phyloP scores from a whole-genome alignment of 2,113 vertebrate species.

The Corydoras sp. region DNA sequence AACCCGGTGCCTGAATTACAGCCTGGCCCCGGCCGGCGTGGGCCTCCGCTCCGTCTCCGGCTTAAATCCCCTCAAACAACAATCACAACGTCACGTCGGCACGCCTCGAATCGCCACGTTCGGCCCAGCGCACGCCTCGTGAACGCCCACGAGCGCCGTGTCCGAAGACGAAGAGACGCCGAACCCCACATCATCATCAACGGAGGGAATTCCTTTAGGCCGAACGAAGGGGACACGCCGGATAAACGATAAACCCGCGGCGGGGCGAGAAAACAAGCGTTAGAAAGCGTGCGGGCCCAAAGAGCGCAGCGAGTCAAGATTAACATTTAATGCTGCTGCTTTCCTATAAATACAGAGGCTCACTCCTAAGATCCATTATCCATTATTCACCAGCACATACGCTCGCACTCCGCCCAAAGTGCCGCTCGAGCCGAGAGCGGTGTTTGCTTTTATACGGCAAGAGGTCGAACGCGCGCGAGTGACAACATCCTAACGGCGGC shows the following conservation, averaged over 20 bases:
- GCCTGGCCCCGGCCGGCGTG: constrained; percentile 10
- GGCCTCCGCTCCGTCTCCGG: constrained; percentile 23
- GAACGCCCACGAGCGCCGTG: constrained; percentile 24
- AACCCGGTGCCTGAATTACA: neutral
- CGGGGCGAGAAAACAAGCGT: neutral
- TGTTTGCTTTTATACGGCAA: neutral
- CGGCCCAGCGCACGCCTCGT: constrained; percentile 5
- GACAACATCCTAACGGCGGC: neutral
- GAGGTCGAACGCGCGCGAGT: constrained; percentile 3
- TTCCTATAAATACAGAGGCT: constrained; percentile 28
- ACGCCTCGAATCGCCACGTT: constrained; percentile 27
- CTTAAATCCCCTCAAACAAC: constrained; percentile 42
- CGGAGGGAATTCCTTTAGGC: neutral
- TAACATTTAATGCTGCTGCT: constrained; percentile 36
- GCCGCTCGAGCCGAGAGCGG: neutral
- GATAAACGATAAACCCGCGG: too few species aligned
- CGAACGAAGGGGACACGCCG: too few species aligned
- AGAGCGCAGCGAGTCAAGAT: neutral
- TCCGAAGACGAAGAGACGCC: constrained; percentile 27
- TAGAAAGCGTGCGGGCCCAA: neutral
- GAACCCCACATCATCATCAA: neutral
- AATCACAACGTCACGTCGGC: constrained; percentile 34
- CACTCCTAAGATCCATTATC: constrained; percentile 23
- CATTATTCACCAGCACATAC: constrained; percentile 34
- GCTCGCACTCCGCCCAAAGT: neutral